These are phyloP conservation scores for Neria commutata DNA, from an alignment of 2,888 invertebrate genomes.

Conservation along the genomic window DNA sequence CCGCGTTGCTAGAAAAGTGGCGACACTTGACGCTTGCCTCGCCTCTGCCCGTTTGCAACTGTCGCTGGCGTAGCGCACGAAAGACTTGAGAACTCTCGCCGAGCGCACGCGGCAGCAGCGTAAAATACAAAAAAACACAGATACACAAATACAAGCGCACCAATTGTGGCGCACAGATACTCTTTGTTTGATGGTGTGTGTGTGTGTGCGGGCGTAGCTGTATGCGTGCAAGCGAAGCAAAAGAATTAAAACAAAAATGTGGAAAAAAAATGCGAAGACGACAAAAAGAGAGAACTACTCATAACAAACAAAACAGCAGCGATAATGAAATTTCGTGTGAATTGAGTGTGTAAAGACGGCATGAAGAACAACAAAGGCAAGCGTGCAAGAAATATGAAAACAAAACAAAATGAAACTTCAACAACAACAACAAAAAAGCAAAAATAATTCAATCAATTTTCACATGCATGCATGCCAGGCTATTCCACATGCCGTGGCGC, in stretches of 20 bases:
- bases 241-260: slow-evolving; percentile 50
- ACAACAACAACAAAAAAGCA: neutral
- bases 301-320: neutral
- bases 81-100: slow-evolving; percentile 55
- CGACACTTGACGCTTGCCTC: slow-evolving; percentile 33
- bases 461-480: too few species aligned
- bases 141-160: neutral
- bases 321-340: slow-evolving; percentile 3
- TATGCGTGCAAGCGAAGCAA: slow-evolving; percentile 35
- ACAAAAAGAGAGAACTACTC: neutral
- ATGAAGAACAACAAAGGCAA: slow-evolving; percentile 8
- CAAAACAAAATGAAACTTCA: neutral
- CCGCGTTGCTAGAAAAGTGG: slow-evolving; percentile 38
- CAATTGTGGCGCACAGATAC: too few species aligned
- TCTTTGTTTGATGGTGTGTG: slow-evolving; percentile 8
- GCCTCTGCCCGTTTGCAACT: slow-evolving; percentile 40
- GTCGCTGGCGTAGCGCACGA: slow-evolving; percentile 42
- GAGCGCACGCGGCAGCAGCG: slow-evolving; percentile 5
- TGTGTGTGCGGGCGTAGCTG: slow-evolving; percentile 18
- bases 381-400: slow-evolving; percentile 8
- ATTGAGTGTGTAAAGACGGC: neutral
- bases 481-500: too few species aligned
- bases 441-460: neutral
- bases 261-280: slow-evolving; percentile 15
- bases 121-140: neutral